Evolutionary conservation across 2,888 invertebrate genomes (phyloP), one percentile per base, ranked within the genome.

Genomic region (Geophilus truncorum): DNA sequence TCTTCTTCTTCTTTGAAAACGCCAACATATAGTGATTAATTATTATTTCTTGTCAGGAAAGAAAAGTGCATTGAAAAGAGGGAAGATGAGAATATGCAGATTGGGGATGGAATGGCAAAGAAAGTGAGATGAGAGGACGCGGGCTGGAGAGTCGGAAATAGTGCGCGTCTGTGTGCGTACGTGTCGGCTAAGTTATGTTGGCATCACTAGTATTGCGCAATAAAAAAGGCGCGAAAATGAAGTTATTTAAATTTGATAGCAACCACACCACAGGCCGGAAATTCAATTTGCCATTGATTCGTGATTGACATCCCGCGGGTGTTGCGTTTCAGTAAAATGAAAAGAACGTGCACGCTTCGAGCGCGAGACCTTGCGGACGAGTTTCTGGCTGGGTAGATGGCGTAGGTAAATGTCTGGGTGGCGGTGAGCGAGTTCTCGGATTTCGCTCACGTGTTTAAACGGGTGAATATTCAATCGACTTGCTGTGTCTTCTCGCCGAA

Each of bases 261-360:
- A 70, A 70, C 70, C 28, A 70, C 70, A 70, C 70, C 70, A 70
- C 70, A 70, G n/a, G 70, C 70, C 70, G 30, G 79, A 78, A 81
- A 81, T 81, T 81, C 70, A 79, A 81, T 81, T 81, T 81, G 77
- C 79, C 34, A 51, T 45, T 36, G 57, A 81, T 78, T 81, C 81
- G 77, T 81, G 81, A 81, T 81, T 79, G 81, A 77, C 81, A 78
- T 70, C 79, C 62, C 23, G 70, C 70, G 70, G 70, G 70, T 70
- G 70, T 70, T 70, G 70, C 70, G 28, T 70, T 70, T 70, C 70
- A 70, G n/a, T 28, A 70, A 70, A 70, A 70, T 70, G 70, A 70
- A 70, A 70, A 70, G 70, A 25, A 70, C 70, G 70, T 70, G 70
- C 28, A 28, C 28, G 70, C 70, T 70, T 28, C 70, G 70, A 70